Evolutionary conservation across 2,113 vertebrate species (phyloP).

Genomic region (Silurus glanis): DNA sequence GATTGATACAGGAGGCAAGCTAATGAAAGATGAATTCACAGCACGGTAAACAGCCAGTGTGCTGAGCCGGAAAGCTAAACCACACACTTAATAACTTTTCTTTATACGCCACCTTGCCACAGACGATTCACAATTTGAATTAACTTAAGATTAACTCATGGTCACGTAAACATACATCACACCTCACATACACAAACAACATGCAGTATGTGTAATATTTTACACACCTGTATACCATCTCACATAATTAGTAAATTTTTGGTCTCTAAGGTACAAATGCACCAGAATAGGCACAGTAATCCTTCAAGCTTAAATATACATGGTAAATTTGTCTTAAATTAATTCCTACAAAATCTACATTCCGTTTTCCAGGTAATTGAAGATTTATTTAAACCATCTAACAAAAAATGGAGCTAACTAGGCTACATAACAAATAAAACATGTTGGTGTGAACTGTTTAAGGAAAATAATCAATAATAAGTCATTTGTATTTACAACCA

Average conservation of each 20-base stretch:
- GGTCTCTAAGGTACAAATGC: neutral
- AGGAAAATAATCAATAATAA: neutral
- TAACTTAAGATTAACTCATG: neutral
- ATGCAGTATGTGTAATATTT: neutral
- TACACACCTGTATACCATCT: neutral
- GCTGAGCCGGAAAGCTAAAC: conserved; percentile 25
- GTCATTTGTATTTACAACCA: no score
- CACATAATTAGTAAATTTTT: neutral
- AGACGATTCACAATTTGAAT: neutral
- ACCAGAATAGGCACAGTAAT: neutral
- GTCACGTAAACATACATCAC: neutral
- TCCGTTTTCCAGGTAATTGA: neutral
- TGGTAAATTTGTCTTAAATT: neutral
- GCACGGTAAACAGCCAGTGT: conserved; percentile 63
- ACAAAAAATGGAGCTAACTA: neutral
- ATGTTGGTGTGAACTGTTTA: neutral
- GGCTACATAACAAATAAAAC: neutral
- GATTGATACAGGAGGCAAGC: conserved; percentile 64
- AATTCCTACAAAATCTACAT: neutral
- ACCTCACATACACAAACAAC: neutral
- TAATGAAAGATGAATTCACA: conserved; percentile 73
- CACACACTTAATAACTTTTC: neutral
- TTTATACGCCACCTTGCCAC: neutral
- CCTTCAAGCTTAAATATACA: neutral
- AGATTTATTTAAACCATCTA: neutral